Percentiles rank a stretch among this genome's conserved stretches.
phyloP scores from a whole-genome alignment of 2,797 vertebrate genomes.

The Malacoctenus gilli region DNA sequence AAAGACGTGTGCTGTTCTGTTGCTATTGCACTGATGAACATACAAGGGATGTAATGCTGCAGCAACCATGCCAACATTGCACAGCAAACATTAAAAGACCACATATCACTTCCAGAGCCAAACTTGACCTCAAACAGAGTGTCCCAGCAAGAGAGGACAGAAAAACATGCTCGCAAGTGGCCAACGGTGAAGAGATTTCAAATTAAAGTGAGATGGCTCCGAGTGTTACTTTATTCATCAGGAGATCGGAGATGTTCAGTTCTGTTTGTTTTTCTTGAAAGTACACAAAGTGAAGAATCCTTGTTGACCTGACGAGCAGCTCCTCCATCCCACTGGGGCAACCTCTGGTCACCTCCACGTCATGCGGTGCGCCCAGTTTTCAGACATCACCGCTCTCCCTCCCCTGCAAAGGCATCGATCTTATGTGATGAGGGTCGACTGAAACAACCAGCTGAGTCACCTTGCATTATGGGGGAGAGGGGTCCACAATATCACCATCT shows the following conservation, averaged over 20 bases:
- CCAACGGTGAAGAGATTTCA: conserved; percentile 43
- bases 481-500: conserved; percentile 29
- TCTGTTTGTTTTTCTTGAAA: conserved; percentile 32
- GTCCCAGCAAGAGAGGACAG: conserved; percentile 15
- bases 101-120: conserved; percentile 23
- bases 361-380: conserved; percentile 18
- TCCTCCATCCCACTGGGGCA: conserved; percentile 21
- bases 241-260: too few relatives aligned
- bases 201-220: conserved; percentile 48
- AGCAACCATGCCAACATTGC: conserved; percentile 6
- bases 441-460: conserved; percentile 30
- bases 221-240: conserved; percentile 37
- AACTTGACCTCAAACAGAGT: conserved; percentile 13
- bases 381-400: too few relatives aligned
- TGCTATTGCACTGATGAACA: conserved; percentile 12
- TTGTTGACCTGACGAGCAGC: too few relatives aligned
- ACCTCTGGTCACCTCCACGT: conserved; percentile 1
- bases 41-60: conserved; percentile 16
- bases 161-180: conserved; percentile 48
- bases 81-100: conserved; percentile 15
- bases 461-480: conserved; percentile 48
- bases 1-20: conserved; percentile 39
- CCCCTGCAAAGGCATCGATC: conserved; percentile 61
- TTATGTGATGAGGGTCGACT: conserved; percentile 32
- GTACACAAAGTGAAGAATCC: conserved; percentile 27